Evolutionary conservation across 2,113 vertebrate genomes (phyloP).

Genomic region (Arothron firmamentum): DNA sequence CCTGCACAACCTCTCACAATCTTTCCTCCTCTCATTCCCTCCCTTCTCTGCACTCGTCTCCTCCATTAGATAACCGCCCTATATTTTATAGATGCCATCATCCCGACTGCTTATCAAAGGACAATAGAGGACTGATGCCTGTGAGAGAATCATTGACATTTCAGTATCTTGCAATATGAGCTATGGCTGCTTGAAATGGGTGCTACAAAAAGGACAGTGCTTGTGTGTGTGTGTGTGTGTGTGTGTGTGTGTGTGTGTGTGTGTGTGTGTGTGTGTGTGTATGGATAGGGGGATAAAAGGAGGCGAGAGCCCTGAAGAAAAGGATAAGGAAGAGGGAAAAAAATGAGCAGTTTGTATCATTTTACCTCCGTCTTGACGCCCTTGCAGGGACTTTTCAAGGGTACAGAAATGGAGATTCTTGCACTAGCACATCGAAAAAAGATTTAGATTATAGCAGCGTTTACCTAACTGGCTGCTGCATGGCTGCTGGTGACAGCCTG

Average conservation of each 20-base stretch:
- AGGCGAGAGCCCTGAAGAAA: conserved; percentile 52
- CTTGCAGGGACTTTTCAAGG: conserved; percentile 59
- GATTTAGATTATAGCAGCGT: conserved; percentile 68
- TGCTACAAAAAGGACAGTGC: conserved; percentile 54
- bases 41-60: conserved; percentile 35
- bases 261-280: conserved; percentile 8
- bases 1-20: conserved; percentile 22
- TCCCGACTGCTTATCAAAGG: conserved; percentile 63
- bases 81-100: conserved; percentile 64
- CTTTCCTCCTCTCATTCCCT: conserved; percentile 21
- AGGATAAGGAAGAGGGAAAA: conserved; percentile 41
- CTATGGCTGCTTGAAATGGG: conserved; percentile 50
- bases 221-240: conserved; percentile 29
- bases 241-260: conserved; percentile 12
- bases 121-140: conserved; percentile 65
- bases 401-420: conserved; percentile 51
- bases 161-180: conserved; percentile 60
- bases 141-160: conserved; percentile 65
- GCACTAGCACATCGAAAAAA: conserved; percentile 58
- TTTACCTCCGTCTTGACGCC: conserved; percentile 71
- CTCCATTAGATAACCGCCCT: conserved; percentile 66
- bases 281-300: conserved; percentile 45
- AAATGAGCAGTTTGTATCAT: conserved; percentile 52
- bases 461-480: conserved; percentile 60
- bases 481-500: conserved; percentile 59